Base-by-base conservation (phyloP, 2,113 vertebrate genomes). In the Rhineura floridana region DNA sequence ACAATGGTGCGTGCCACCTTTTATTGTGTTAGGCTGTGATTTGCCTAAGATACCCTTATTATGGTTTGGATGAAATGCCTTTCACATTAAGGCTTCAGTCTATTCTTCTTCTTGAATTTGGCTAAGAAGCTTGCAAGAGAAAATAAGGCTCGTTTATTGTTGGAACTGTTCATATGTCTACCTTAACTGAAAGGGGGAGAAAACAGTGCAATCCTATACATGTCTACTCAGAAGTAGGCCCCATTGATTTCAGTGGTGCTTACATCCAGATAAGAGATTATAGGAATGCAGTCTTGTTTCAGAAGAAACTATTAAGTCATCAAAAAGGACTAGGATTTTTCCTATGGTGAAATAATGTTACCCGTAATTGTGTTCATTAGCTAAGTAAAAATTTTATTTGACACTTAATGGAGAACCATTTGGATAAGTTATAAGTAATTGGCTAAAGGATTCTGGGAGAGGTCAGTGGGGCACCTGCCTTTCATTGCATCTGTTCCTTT, bases 371-470 rank as follows among this genome's bases (percentile, higher is more conserved):
- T 69, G 63, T 50, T 69, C 23, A 19, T 63, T 83, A 46, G 42
- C 63, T 83, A 46, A 21, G 28, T 83, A 48, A 44, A 83, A 70
- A 50, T 11, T 69, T 13, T 46, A 82, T 15, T 82, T 50, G 33
- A 10, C 44, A n/a, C 50, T 8, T 36, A 62, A 55, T 12, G 4
- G 19, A 65, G 55, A 25, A 19, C 25, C 80, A 82, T 82, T 39
- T 82, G 80, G 59, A 65, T 63, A 82, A 82, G 59, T 81, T 33
- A 82, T 65, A 82, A 82, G 25, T 30, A 46, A 65, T 25, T 82
- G 55, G 23, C 59, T 65, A 65, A 82, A 65, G 39, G 25, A 65
- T 82, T 44, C 59, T 44, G 48, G 30, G 50, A 48, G 80, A 36
- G 39, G 28, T 81, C 36, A 44, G 55, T 65, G 39, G n/a, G 55